phyloP scores from a whole-genome alignment of 2,797 vertebrate genomes.

The Anniella stebbinsi region DNA sequence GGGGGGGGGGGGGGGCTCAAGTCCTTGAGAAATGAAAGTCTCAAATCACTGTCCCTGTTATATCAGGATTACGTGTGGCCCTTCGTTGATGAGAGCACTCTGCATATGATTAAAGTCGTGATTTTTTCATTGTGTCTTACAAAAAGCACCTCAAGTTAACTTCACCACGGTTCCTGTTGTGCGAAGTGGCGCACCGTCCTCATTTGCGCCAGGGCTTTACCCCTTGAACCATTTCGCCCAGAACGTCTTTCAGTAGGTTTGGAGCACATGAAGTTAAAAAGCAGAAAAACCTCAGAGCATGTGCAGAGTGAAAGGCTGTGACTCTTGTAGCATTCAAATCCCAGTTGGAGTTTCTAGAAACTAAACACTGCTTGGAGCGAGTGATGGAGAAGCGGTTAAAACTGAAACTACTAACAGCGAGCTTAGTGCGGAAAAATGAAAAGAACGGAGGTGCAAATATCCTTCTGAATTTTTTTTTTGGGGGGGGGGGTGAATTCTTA shows the following conservation, averaged over 20 bases:
- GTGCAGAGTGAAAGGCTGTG: background rate
- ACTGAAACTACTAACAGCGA: too few species aligned
- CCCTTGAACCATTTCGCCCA: too few species aligned
- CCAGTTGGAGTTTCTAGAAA: background rate
- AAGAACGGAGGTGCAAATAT: background rate
- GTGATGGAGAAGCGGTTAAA: background rate
- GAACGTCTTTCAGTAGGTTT: background rate
- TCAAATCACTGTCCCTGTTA: background rate
- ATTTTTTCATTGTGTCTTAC: background rate
- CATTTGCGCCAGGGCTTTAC: background rate
- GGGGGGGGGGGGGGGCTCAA: too few species aligned
- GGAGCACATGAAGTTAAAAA: background rate
- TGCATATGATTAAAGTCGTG: background rate
- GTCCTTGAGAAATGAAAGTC: background rate
- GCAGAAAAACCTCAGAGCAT: background rate
- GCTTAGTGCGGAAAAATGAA: background rate
- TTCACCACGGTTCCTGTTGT: background rate
- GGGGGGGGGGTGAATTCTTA: background rate
- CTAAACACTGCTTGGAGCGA: background rate
- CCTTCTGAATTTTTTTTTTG: background rate
- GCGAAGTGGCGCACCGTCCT: too few species aligned
- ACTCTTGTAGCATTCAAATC: background rate
- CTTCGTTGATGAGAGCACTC: too few species aligned
- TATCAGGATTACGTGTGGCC: background rate
- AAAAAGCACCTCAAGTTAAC: background rate